Evolutionary conservation across 2,797 vertebrate species (phyloP), one percentile per base, ranked within the genome.

Genomic region (Oceanodroma leucorhoa): DNA sequence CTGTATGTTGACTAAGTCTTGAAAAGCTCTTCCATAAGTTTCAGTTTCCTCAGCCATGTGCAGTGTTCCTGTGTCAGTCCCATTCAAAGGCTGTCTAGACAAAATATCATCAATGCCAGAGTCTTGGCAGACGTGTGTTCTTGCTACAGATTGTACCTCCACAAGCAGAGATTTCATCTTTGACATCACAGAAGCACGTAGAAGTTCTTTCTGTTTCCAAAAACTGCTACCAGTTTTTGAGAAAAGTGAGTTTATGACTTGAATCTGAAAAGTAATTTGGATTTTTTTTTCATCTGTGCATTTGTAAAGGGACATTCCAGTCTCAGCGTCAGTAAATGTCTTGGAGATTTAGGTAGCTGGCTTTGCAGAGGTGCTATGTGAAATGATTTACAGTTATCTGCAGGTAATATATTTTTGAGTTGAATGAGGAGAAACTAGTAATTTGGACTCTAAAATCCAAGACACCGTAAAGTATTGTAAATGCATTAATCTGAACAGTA

Each of bases 91-190:
- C 89, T 94, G 89, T 96, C 92, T 95, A 97, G 91, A 95, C 92
- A 75, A 96, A 97, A 96, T 93, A 95, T 18, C 67, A 77, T 91
- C 76, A 89, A 91, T 93, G 93, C 92, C 93, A 95, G 43, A 83
- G 83, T 89, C 81, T 95, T 93, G 90, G 80, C 94, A 97, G 77
- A 89, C 24, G 0, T 57, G 38, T 87, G 65, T 93, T 89, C 90
- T 82, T 85, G 93, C 76, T 95, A 72, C 91, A 95, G 93, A 97
- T 94, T 94, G 91, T 94, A 85, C 93, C 50, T 95, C 80, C 67
- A 46, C 69, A 90, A 93, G 83, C 76, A 93, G 81, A 90, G 67
- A 73, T 89, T 94, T 83, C 79, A 70, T 95, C 81, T 96, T 96
- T 96, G 88, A 89, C 89, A 96, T 94, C 92, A 94, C 54, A 86